phyloP scores from a whole-genome alignment of 2,113 vertebrate genomes.

The Xenopus laevis region DNA sequence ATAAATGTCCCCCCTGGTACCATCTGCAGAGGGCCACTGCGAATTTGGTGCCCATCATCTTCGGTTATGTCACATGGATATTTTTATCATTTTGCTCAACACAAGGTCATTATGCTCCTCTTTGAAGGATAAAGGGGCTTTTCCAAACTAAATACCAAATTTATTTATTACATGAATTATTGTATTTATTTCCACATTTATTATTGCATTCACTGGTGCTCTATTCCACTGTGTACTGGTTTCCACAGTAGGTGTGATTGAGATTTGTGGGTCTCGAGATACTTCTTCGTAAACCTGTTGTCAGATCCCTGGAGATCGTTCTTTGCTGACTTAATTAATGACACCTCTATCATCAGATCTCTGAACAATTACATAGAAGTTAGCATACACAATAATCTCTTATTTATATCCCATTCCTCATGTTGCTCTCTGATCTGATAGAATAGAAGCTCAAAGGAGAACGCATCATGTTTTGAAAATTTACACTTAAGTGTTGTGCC shows the following conservation, averaged over 20 bases:
- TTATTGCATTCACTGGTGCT: background rate
- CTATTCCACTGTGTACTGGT: conserved; percentile 11
- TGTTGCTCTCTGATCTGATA: background rate
- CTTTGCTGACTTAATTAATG: conserved; percentile 12
- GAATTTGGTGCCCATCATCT: too few relatives aligned
- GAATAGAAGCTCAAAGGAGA: background rate
- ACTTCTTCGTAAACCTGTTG: background rate
- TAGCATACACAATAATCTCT: too few relatives aligned
- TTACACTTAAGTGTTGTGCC: too few relatives aligned
- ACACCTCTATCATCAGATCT: conserved; percentile 6
- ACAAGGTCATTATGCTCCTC: too few relatives aligned
- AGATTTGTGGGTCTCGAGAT: background rate
- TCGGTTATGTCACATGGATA: too few relatives aligned
- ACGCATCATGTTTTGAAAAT: background rate
- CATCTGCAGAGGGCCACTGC: too few relatives aligned
- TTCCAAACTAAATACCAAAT: too few relatives aligned
- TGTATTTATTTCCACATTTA: too few relatives aligned
- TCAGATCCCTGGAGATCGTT: background rate
- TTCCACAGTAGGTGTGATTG: background rate
- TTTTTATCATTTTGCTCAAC: too few relatives aligned
- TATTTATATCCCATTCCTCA: background rate
- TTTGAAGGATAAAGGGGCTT: too few relatives aligned
- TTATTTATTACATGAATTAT: too few relatives aligned
- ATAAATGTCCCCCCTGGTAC: too few relatives aligned
- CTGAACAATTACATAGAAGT: background rate